Evolutionary conservation across 2,113 vertebrate genomes (phyloP).

Genomic region (Mellivora capensis): DNA sequence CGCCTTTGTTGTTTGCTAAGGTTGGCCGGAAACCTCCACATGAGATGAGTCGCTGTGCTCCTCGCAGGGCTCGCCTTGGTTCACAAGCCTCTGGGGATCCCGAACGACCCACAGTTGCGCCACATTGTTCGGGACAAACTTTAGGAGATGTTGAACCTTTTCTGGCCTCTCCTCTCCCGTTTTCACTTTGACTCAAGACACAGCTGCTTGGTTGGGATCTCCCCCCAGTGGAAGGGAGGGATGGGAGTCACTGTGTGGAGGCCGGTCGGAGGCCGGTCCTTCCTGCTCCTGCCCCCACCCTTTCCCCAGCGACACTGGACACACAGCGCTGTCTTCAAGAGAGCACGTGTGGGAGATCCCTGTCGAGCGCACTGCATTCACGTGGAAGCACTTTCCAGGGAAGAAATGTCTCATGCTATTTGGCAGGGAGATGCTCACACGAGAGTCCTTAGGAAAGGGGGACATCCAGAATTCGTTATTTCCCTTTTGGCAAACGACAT

Average conservation of each 20-base stretch:
- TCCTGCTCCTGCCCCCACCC: accelerated
- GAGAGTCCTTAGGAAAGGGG: conserved; percentile 6
- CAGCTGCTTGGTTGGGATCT: background rate
- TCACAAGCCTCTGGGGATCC: background rate
- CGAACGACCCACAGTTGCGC: background rate
- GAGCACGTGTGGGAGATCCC: accelerated
- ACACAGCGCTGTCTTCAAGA: accelerated
- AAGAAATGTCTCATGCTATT: background rate
- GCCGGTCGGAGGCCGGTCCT: no score
- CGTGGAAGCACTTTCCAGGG: accelerated
- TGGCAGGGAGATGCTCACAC: background rate
- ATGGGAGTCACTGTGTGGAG: accelerated
- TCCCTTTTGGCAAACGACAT: no score
- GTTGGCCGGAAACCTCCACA: background rate
- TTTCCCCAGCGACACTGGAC: accelerated
- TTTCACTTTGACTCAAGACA: background rate
- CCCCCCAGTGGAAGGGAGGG: background rate
- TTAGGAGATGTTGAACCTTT: background rate
- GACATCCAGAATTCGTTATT: background rate
- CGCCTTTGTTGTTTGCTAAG: background rate
- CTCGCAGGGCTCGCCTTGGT: background rate
- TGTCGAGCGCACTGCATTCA: background rate
- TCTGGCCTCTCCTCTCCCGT: background rate
- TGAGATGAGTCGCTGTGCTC: background rate
- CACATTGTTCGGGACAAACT: background rate